A percentile compares a stretch with the other conserved stretches of the same genome.
Conservation (phyloP, 2,113 vertebrate species). For the Dasyurus viverrinus region DNA sequence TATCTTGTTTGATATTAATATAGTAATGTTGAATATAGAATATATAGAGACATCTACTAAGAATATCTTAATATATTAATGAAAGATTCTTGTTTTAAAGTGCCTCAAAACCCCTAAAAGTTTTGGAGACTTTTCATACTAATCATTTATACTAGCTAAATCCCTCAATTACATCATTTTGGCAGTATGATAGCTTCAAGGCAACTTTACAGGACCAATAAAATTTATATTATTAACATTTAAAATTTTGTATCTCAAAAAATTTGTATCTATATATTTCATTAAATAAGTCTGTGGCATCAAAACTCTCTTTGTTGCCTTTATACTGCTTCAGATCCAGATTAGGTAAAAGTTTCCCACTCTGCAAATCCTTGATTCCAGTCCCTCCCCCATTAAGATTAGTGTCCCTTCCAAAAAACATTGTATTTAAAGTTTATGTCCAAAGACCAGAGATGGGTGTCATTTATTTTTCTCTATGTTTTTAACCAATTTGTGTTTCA, state of each 20-base stretch:
- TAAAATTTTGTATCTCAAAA: background rate
- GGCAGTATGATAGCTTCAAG: background rate
- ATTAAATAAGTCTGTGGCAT: background rate
- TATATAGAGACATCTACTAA: background rate
- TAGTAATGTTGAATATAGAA: background rate
- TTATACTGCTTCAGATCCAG: background rate
- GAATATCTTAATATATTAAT: background rate
- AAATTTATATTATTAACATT: background rate
- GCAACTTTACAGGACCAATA: background rate
- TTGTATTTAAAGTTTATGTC: background rate
- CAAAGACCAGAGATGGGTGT: background rate
- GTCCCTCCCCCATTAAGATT: background rate
- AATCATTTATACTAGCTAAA: background rate
- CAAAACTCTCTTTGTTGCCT: background rate
- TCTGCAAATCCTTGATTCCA: background rate
- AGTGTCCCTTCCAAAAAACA: background rate
- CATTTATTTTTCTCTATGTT: background rate
- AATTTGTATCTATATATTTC: background rate
- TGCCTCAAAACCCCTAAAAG: background rate
- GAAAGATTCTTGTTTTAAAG: background rate
- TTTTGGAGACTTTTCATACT: background rate
- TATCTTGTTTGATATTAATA: background rate
- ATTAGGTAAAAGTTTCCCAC: background rate
- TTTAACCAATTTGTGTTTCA: background rate
- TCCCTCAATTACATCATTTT: background rate